Base-by-base conservation (phyloP, 2,113 vertebrate species). In the Talpa occidentalis region DNA sequence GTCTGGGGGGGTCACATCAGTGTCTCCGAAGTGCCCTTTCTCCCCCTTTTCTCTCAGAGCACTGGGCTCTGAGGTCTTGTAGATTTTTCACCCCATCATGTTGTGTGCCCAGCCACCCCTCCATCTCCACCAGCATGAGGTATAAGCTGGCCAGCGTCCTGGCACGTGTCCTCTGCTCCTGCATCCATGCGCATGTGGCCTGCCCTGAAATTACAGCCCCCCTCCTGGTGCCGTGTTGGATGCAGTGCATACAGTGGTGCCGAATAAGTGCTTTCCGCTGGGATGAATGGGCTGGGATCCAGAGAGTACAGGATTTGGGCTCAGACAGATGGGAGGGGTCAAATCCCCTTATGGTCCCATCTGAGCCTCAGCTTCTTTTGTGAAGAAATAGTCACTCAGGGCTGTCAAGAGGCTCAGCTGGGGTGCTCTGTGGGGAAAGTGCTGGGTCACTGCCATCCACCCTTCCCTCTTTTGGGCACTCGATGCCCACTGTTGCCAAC, bases 101-200 rank as follows among this genome's bases (percentile, higher is more conserved):
- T 15, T 26, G 44, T 8, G 0, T 10, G 42, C 49, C 26, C n/a
- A n/a, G n/a, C n/a, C n/a, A n/a, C n/a, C 67, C 42, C 35, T 42
- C 11, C 3, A 6, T 21, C 17, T 42, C 69, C 3, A 17, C 64
- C 11, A 24, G 66, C 22, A 77, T 0, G 2, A 67, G 10, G 32
- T 70, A 12, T 17, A 64, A 91, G 16, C 66, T 81, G 54, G 64
- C n/a, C 47, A 54, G 22, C 40, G 22, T 70, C 24, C 73, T 47
- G 11, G 72, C 21, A n/a, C 28, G 24, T 8, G 1, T 70, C 40
- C 40, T 52, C 35, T 3, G 6, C 32, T 17, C 66, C 64, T 14
- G 52, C 16, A 54, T 17, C 52, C 17, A 54, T 5, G 5, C 19
- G 42, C 21, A 3, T 2, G 3, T 15, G 37, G 35, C 42, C 73